Evolutionary conservation across 1,140 invertebrate species (phyloP).

Genomic region (Trichogramma pretiosum): DNA sequence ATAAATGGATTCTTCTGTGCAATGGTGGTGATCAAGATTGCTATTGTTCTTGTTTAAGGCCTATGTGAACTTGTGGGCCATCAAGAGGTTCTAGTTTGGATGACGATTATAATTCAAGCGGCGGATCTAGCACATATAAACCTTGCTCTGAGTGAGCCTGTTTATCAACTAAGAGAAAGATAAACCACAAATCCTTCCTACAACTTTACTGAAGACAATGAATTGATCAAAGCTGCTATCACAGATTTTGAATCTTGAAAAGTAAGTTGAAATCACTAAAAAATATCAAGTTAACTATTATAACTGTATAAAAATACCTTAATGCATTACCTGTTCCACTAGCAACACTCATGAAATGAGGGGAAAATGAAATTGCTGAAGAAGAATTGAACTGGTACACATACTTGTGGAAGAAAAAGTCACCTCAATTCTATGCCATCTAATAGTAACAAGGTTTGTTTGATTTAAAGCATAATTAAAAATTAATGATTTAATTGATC

Average conservation of each 20-base stretch:
- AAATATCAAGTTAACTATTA: not conserved
- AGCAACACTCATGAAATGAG: slow-evolving; percentile 10
- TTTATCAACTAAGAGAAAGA: slow-evolving; percentile 71
- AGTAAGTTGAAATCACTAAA: slow-evolving; percentile 1
- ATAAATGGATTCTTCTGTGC: slow-evolving; percentile 92
- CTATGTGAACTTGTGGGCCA: slow-evolving; percentile 36
- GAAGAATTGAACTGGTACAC: slow-evolving; percentile 44
- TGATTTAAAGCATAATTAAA: not conserved
- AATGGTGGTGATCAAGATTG: slow-evolving; percentile 90
- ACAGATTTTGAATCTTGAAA: slow-evolving; percentile 63
- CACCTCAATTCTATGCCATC: slow-evolving; percentile 59
- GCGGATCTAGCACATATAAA: slow-evolving; percentile 23
- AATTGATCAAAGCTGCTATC: slow-evolving; percentile 86
- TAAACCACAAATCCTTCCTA: slow-evolving; percentile 66
- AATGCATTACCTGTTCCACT: not conserved
- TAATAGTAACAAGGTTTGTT: slow-evolving; percentile 53
- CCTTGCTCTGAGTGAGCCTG: slow-evolving; percentile 54
- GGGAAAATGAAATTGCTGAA: slow-evolving; percentile 36
- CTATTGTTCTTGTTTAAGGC: slow-evolving; percentile 87
- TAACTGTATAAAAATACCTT: not conserved
- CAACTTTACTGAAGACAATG: slow-evolving; percentile 83
- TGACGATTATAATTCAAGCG: slow-evolving; percentile 28
- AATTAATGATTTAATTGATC: not conserved
- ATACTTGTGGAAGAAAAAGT: slow-evolving; percentile 60
- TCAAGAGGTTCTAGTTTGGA: slow-evolving; percentile 32